Evolutionary conservation across 1,140 invertebrate species (phyloP).

Genomic region (Eupeodes corollae): DNA sequence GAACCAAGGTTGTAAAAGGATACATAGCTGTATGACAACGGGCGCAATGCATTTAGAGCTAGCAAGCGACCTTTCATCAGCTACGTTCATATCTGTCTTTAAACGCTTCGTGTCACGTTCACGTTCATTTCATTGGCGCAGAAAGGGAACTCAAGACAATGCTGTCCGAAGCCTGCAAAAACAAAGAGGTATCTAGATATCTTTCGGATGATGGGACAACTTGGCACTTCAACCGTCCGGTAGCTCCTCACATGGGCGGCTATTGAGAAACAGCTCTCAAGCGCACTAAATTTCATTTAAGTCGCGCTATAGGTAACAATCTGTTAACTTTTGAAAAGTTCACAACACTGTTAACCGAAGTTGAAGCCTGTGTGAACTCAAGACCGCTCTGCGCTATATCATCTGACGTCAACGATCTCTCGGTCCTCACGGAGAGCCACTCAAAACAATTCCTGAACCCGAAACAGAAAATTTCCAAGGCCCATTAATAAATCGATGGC

Average conservation of each 20-base stretch:
- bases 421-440: conserved; percentile 22
- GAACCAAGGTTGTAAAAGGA: conserved; percentile 1
- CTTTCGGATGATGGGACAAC: conserved; percentile 9
- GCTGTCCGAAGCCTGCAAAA: not conserved
- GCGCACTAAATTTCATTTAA: conserved; percentile 24
- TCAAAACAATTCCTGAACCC: conserved; percentile 6
- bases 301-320: conserved; percentile 16
- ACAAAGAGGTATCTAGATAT: conserved; percentile 1
- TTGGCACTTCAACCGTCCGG: conserved; percentile 8
- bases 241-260: conserved; percentile 27
- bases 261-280: conserved; percentile 31
- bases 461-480: not conserved
- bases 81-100: too few relatives aligned
- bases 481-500: conserved; percentile 2
- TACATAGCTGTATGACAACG: not conserved
- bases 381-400: conserved; percentile 19
- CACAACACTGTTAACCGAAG: conserved; percentile 14
- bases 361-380: conserved; percentile 22
- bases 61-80: too few relatives aligned
- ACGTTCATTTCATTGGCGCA: conserved; percentile 1
- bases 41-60: not conserved
- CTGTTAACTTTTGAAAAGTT: conserved; percentile 22
- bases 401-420: conserved; percentile 15
- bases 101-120: too few relatives aligned
- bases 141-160: conserved; percentile 2